Evolutionary conservation across 2,888 invertebrate genomes (phyloP).

Genomic region (Ecliptopera silaceata): DNA sequence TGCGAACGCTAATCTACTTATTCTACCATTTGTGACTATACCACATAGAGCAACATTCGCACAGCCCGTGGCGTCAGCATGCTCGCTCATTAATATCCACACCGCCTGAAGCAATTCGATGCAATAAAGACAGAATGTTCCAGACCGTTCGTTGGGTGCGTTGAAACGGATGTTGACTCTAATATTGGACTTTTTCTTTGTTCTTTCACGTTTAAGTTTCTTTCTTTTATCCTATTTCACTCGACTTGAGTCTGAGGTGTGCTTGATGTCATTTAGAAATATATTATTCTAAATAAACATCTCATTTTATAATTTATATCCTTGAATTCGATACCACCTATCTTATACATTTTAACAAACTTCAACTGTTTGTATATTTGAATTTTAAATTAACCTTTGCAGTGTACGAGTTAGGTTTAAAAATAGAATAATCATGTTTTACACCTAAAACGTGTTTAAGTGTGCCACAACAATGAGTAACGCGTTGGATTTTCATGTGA

Average conservation of each 20-base stretch:
- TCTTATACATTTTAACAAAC: background rate
- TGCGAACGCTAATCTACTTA: slow-evolving; percentile 44
- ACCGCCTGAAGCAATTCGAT: slow-evolving; percentile 41
- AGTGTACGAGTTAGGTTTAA: background rate
- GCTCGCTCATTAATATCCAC: slow-evolving; percentile 39
- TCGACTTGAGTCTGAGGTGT: background rate
- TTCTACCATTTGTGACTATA: slow-evolving; percentile 50
- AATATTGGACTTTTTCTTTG: slow-evolving; percentile 6
- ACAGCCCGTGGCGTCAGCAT: slow-evolving; percentile 34
- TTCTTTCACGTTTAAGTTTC: slow-evolving; percentile 7
- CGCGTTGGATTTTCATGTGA: slow-evolving; percentile 64
- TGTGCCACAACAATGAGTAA: slow-evolving; percentile 58
- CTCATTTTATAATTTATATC: no score
- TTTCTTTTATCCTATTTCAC: background rate
- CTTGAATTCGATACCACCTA: no score
- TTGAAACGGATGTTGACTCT: slow-evolving; percentile 31
- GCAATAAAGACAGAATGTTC: slow-evolving; percentile 44
- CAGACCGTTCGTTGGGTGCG: slow-evolving; percentile 40
- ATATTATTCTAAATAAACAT: no score
- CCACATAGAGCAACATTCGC: slow-evolving; percentile 26
- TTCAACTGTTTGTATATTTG: background rate
- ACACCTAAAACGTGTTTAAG: slow-evolving; percentile 32
- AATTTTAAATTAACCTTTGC: background rate
- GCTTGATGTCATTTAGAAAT: background rate
- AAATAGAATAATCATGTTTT: slow-evolving; percentile 3